Evolutionary conservation across 2,888 invertebrate genomes (phyloP).

Genomic region (Sphinx pinastri): DNA sequence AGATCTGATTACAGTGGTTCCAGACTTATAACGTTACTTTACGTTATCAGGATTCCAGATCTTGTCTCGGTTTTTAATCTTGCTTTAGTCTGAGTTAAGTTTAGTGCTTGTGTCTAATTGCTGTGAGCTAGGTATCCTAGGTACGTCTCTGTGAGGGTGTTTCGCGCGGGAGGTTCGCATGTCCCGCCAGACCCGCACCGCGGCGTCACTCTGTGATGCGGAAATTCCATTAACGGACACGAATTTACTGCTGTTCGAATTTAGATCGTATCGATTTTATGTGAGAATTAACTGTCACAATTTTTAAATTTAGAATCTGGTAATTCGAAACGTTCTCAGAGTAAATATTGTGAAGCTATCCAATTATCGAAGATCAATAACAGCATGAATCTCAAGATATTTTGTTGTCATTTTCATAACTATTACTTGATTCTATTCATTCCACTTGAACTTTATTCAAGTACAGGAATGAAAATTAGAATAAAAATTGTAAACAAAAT

Average conservation of each 20-base stretch:
- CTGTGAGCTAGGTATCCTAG: constrained; percentile 24
- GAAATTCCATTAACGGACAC: constrained; percentile 74
- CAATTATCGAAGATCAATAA: too few species aligned
- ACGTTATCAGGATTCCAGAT: too few species aligned
- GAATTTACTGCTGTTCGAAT: constrained; percentile 60
- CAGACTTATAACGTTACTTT: too few species aligned
- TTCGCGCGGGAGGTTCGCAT: constrained; percentile 16
- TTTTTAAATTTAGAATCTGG: not conserved
- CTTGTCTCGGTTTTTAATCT: too few species aligned
- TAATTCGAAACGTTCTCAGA: not conserved
- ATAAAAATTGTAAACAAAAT: too few species aligned
- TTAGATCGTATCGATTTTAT: constrained; percentile 54
- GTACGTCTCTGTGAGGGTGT: constrained; percentile 33
- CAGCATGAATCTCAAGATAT: too few species aligned
- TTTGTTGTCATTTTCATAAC: too few species aligned
- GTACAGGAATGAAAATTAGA: too few species aligned
- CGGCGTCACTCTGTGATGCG: constrained; percentile 57
- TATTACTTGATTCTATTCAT: too few species aligned
- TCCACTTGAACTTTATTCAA: too few species aligned
- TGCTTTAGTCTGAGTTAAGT: not conserved
- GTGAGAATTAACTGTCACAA: constrained; percentile 45
- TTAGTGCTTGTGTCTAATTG: not conserved
- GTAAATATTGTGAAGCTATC: too few species aligned
- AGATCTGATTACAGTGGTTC: too few species aligned
- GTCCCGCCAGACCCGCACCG: constrained; percentile 47